Evolutionary conservation across 2,888 invertebrate species (phyloP).

Genomic region (Diachrysia chrysitis): DNA sequence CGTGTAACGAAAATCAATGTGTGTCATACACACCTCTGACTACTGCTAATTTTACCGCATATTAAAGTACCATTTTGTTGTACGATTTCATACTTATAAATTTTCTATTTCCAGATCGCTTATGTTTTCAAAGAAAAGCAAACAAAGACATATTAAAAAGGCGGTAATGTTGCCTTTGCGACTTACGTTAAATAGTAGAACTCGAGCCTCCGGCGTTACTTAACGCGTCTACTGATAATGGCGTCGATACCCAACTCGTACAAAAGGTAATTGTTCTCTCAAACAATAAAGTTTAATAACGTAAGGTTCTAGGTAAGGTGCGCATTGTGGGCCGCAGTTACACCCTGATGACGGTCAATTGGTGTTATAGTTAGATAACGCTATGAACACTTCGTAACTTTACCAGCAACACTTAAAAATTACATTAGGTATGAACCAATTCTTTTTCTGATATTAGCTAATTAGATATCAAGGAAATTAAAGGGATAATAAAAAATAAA

Average conservation of each 20-base stretch:
- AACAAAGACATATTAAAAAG: constrained; percentile 80
- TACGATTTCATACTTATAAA: constrained; percentile 6
- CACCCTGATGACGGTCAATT: constrained; percentile 66
- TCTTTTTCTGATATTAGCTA: too few species aligned
- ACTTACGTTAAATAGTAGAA: constrained; percentile 77
- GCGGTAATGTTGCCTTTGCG: constrained; percentile 65
- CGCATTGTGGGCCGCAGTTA: constrained; percentile 70
- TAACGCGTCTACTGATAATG: constrained; percentile 84
- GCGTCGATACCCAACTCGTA: constrained; percentile 80
- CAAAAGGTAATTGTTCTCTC: constrained; percentile 89
- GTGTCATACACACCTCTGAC: too few species aligned
- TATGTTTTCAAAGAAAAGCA: constrained; percentile 54
- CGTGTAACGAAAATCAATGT: background rate
- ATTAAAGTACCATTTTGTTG: background rate
- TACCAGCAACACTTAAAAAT: constrained; percentile 7
- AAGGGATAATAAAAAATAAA: background rate
- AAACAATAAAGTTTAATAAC: constrained; percentile 86
- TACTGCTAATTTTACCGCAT: too few species aligned
- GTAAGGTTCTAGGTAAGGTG: constrained; percentile 84
- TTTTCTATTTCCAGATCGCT: constrained; percentile 30
- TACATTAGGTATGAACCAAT: background rate
- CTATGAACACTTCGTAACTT: constrained; percentile 48
- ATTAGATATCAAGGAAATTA: too few species aligned
- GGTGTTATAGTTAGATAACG: constrained; percentile 71
- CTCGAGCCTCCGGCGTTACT: constrained; percentile 79